Conservation (phyloP, 2,888 invertebrate genomes). For the Aphodius sticticus region DNA sequence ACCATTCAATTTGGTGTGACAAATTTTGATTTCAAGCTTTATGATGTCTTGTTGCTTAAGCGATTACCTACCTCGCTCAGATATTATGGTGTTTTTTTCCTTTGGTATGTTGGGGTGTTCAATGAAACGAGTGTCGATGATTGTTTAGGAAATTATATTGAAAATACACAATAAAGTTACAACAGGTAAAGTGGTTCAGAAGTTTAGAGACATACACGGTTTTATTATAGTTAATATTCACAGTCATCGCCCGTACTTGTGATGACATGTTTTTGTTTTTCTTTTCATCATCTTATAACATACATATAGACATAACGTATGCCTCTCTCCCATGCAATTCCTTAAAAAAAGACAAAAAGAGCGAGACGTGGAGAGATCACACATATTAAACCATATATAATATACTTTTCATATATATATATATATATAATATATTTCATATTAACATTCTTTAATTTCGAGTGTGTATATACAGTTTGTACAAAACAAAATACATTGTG, state of each 20-base stretch:
- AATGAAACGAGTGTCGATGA: not conserved
- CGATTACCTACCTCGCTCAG: too few relatives aligned
- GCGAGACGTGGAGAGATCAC: constrained; percentile 25
- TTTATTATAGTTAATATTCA: constrained; percentile 10
- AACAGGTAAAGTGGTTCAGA: constrained; percentile 44
- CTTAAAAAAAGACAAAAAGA: constrained; percentile 18
- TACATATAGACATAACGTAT: constrained; percentile 8
- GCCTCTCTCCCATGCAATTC: constrained; percentile 8
- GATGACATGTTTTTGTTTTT: not conserved
- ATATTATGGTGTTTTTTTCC: too few relatives aligned
- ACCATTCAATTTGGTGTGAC: too few relatives aligned
- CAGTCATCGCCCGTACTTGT: constrained; percentile 6
- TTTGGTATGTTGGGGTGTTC: too few relatives aligned
- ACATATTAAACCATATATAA: constrained; percentile 20
- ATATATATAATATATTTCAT: not conserved
- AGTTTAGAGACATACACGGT: constrained; percentile 17
- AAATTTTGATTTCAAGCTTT: too few relatives aligned
- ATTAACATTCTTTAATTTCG: constrained; percentile 4
- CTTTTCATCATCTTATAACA: constrained; percentile 5
- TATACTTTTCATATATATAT: not conserved
- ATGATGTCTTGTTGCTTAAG: too few relatives aligned
- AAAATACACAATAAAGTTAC: constrained; percentile 49
- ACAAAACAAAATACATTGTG: constrained; percentile 40
- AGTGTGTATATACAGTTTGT: constrained; percentile 37
- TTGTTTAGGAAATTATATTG: constrained; percentile 47